These are phyloP conservation scores for Drosophila malerkotliana DNA, from an alignment of 1,140 invertebrate genomes.

Conservation along the genomic window DNA sequence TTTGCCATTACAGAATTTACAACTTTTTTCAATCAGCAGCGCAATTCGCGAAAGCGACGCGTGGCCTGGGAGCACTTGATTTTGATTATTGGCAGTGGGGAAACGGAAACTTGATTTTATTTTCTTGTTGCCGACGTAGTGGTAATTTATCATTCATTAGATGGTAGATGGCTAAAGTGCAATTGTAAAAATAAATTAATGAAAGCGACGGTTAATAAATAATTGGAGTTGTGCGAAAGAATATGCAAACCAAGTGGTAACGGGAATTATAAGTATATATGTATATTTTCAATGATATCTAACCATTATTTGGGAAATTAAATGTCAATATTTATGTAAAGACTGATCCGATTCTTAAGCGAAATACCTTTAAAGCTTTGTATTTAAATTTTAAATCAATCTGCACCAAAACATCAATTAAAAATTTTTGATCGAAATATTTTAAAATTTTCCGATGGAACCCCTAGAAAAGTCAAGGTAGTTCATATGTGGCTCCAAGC, in stretches of 20 bases:
- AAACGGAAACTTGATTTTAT: conserved; percentile 26
- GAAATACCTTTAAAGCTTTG: too few relatives aligned
- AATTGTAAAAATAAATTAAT: conserved; percentile 15
- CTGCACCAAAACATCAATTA: too few relatives aligned
- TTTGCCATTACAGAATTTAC: conserved; percentile 69
- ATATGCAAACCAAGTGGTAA: conserved; percentile 2
- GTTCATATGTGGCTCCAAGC: too few relatives aligned
- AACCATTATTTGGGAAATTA: too few relatives aligned
- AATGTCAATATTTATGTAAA: too few relatives aligned
- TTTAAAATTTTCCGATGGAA: too few relatives aligned
- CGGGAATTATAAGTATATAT: too few relatives aligned
- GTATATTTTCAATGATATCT: too few relatives aligned
- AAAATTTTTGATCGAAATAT: too few relatives aligned
- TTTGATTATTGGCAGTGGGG: conserved; percentile 64
- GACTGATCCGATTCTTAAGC: too few relatives aligned
- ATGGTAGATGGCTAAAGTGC: conserved; percentile 40
- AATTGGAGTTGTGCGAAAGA: not conserved
- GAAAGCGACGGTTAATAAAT: not conserved
- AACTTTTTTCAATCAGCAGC: conserved; percentile 80
- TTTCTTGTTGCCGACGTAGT: conserved; percentile 47
- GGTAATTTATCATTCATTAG: conserved; percentile 78
- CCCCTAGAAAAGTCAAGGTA: too few relatives aligned
- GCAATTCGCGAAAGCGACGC: conserved; percentile 53
- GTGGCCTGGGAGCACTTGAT: conserved; percentile 69
- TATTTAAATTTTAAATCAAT: too few relatives aligned